Percentiles rank a stretch among this genome's conserved stretches.
Evolutionary conservation across 2,113 vertebrate genomes (phyloP).

Genomic region (Nothobranchius kuhntae): DNA sequence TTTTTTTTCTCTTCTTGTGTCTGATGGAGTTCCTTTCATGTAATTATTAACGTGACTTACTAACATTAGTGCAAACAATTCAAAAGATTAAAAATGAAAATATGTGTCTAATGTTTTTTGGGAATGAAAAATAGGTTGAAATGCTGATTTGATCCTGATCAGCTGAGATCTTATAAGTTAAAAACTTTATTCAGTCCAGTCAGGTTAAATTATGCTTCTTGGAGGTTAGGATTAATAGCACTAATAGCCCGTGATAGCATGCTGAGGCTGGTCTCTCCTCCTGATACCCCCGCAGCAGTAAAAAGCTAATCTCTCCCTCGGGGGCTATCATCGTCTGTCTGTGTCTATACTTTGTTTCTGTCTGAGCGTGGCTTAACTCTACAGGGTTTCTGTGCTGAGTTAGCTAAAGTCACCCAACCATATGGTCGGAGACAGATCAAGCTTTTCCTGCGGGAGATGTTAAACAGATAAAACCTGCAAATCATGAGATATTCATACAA

Average conservation of each 20-base stretch:
- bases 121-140: too few relatives aligned
- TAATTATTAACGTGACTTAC: too few relatives aligned
- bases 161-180: too few relatives aligned
- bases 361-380: constrained; percentile 41
- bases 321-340: constrained; percentile 45
- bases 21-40: too few relatives aligned
- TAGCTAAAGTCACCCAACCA: constrained; percentile 45
- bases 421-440: constrained; percentile 58
- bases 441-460: constrained; percentile 18
- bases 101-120: too few relatives aligned
- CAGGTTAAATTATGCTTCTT: background rate
- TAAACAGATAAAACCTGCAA: constrained; percentile 25
- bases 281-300: constrained; percentile 8
- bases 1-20: too few relatives aligned
- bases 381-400: constrained; percentile 46
- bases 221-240: constrained; percentile 46
- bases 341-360: constrained; percentile 34
- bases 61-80: too few relatives aligned
- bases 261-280: constrained; percentile 32
- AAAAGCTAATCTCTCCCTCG: constrained; percentile 54
- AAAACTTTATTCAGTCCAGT: too few relatives aligned
- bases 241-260: constrained; percentile 36
- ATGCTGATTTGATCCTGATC: too few relatives aligned
- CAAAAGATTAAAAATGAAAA: too few relatives aligned
- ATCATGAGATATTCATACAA: constrained; percentile 18